Evolutionary conservation across 1,140 invertebrate genomes (phyloP).

Genomic region (Odontomachus brunneus): DNA sequence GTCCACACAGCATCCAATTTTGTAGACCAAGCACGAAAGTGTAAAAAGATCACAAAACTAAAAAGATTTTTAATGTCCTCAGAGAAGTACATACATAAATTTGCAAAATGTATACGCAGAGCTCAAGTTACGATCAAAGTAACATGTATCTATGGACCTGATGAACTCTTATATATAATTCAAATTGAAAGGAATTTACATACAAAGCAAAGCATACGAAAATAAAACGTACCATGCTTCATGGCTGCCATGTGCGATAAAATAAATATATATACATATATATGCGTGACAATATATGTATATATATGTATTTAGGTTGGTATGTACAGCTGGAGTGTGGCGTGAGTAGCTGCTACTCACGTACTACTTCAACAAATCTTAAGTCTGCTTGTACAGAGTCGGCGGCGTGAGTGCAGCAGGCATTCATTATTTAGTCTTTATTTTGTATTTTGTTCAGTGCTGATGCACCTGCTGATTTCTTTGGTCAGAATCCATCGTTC

Average conservation of each 20-base stretch:
- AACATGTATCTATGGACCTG: conserved; percentile 19
- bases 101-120: background rate
- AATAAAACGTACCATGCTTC: conserved; percentile 85
- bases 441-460: conserved; percentile 77
- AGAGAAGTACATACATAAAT: background rate
- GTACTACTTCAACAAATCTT: conserved; percentile 82
- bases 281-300: conserved; percentile 68
- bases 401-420: conserved; percentile 80
- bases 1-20: conserved; percentile 16
- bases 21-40: background rate
- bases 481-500: conserved; percentile 83
- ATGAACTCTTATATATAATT: conserved; percentile 5
- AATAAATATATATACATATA: conserved; percentile 72
- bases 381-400: conserved; percentile 83
- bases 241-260: conserved; percentile 86
- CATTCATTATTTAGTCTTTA: conserved; percentile 84
- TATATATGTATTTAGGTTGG: conserved; percentile 63
- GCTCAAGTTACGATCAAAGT: background rate
- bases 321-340: conserved; percentile 77
- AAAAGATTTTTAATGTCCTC: background rate
- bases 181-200: conserved; percentile 71
- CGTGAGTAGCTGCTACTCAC: conserved; percentile 82
- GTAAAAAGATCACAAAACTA: background rate
- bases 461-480: conserved; percentile 80
- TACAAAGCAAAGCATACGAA: conserved; percentile 78